These are phyloP conservation scores for Atherinomorus stipes DNA, from an alignment of 2,113 vertebrate genomes.

Conservation along the genomic window DNA sequence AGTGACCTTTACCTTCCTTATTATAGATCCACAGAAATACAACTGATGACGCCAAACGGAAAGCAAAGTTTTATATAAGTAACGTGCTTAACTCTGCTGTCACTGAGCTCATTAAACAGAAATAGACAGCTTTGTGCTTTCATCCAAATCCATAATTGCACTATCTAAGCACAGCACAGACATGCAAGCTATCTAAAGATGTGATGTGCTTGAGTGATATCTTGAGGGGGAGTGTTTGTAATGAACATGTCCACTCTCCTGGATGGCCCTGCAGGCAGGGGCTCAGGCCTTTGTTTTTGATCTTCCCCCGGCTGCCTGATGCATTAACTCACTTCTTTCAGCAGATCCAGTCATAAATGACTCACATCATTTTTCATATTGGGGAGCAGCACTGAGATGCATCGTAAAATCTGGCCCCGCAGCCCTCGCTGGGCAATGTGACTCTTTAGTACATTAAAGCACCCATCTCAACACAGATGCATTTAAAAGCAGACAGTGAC, in stretches of 20 bases:
- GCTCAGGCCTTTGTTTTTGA: constrained; percentile 66
- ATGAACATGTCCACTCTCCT: constrained; percentile 53
- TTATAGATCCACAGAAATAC: constrained; percentile 30
- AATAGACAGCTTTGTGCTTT: constrained; percentile 52
- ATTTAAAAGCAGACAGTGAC: constrained; percentile 55
- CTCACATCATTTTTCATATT: constrained; percentile 54
- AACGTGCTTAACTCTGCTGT: constrained; percentile 54
- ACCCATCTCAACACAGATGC: constrained; percentile 38
- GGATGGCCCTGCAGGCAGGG: constrained; percentile 10
- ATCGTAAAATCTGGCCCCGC: constrained; percentile 34
- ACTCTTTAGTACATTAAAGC: constrained; percentile 64
- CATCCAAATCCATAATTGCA: constrained; percentile 51
- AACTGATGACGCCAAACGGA: constrained; percentile 39
- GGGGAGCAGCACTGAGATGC: constrained; percentile 42
- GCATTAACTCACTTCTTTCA: constrained; percentile 73
- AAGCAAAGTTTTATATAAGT: constrained; percentile 52
- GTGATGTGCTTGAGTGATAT: constrained; percentile 39
- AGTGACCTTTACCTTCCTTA: constrained; percentile 46
- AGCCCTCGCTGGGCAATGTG: constrained; percentile 19
- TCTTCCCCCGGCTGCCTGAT: constrained; percentile 52
- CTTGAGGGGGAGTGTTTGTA: constrained; percentile 34
- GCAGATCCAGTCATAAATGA: constrained; percentile 59
- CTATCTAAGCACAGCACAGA: background rate
- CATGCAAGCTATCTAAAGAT: background rate
- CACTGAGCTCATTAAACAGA: constrained; percentile 47